A percentile compares a stretch with the other conserved stretches of the same genome.
Conservation (phyloP, 2,797 vertebrate genomes). For the Macrochelys suwanniensis region DNA sequence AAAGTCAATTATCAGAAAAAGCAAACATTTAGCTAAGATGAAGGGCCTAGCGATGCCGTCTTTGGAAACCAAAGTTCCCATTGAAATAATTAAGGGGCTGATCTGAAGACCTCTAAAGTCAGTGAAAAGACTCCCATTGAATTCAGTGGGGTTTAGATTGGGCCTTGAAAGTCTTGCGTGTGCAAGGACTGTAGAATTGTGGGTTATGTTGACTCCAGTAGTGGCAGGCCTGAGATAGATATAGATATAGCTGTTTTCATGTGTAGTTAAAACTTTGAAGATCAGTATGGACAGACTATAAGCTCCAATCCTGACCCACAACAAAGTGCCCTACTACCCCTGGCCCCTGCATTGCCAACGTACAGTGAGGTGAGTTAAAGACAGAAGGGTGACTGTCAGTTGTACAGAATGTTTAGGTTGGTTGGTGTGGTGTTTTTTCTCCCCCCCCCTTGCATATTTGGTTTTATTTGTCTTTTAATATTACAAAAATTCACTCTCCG, state of each 20-base stretch:
- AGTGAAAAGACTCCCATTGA: neutral
- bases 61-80: neutral
- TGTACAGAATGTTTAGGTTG: neutral
- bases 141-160: neutral
- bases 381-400: neutral
- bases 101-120: neutral
- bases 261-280: neutral
- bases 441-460: neutral
- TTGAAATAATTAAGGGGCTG: rapidly evolving
- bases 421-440: neutral
- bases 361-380: neutral
- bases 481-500: neutral
- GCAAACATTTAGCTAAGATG: neutral
- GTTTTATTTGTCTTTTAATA: neutral
- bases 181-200: neutral
- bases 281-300: neutral
- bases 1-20: neutral
- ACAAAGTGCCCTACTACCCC: neutral
- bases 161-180: neutral
- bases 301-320: neutral
- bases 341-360: rapidly evolving
- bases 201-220: neutral
- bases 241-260: neutral
- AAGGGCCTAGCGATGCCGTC: neutral
- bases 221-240: neutral